These are phyloP conservation scores for Campylomormyrus numenius DNA, from an alignment of 2,113 vertebrate species.

Conservation along the genomic window DNA sequence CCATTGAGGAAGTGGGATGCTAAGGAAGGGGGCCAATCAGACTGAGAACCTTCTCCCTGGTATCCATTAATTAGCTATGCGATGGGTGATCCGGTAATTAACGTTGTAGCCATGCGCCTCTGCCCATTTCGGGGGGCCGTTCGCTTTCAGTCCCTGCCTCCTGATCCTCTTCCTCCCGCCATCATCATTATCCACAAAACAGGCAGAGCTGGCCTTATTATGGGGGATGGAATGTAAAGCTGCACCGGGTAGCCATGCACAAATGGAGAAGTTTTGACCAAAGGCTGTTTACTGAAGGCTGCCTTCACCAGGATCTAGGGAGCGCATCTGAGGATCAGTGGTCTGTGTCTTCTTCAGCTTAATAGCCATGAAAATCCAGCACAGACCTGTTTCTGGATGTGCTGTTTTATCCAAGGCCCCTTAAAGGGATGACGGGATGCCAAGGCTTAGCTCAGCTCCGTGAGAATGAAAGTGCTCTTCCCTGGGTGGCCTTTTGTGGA, in stretches of 20 bases:
- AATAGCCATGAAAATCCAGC: background rate
- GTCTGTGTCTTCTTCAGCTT: background rate
- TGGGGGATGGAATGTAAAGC: background rate
- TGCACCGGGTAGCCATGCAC: background rate
- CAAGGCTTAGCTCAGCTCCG: background rate
- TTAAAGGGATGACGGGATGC: background rate
- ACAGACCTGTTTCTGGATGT: background rate
- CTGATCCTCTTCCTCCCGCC: background rate
- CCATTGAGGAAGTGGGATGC: background rate
- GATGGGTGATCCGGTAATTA: slow-evolving; percentile 15
- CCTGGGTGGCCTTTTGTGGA: background rate
- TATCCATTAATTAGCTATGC: slow-evolving; percentile 20
- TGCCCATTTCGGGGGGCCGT: background rate
- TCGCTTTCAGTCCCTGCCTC: background rate
- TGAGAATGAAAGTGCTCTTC: background rate
- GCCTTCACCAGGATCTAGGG: background rate
- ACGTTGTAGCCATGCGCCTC: background rate
- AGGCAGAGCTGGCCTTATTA: background rate
- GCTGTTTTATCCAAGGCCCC: background rate
- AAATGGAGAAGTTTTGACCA: background rate
- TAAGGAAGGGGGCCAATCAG: background rate
- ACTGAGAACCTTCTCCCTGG: slow-evolving; percentile 12
- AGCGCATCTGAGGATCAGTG: background rate
- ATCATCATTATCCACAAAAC: background rate
- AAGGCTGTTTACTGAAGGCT: background rate